phyloP scores from a whole-genome alignment of 1,140 invertebrate species.

The Brachionus koreanus region DNA sequence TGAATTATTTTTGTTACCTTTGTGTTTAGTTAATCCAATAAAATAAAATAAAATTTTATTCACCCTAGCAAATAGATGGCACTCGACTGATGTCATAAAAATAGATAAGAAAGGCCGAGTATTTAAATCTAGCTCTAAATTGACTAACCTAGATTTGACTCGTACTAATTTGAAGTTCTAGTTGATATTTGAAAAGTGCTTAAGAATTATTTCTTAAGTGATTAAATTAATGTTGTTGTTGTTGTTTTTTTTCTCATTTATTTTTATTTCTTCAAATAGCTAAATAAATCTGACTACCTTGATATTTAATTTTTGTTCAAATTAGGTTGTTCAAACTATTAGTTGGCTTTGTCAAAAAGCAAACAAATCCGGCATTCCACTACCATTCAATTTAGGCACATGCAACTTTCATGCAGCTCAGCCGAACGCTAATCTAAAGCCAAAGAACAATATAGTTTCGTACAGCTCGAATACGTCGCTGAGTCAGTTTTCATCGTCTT shows the following conservation, averaged over 20 bases:
- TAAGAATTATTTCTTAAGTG: neutral
- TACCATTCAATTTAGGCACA: neutral
- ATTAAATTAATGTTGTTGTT: neutral
- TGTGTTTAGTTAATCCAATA: neutral
- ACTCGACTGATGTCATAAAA: constrained; percentile 3
- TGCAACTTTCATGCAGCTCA: neutral
- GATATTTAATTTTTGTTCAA: neutral
- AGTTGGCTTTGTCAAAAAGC: constrained; percentile 14
- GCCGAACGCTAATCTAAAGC: neutral
- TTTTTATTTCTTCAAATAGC: neutral
- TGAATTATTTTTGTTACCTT: neutral
- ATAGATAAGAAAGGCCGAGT: neutral
- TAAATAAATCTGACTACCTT: neutral
- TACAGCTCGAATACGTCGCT: constrained; percentile 17
- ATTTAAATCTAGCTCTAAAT: neutral
- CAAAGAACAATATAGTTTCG: neutral
- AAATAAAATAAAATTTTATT: neutral
- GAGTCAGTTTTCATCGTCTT: constrained; percentile 13
- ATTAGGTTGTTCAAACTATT: constrained; percentile 27
- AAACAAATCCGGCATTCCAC: constrained; percentile 17
- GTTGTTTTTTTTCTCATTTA: no score
- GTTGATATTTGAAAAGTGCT: constrained; percentile 19
- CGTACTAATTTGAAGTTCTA: neutral
- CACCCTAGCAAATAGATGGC: neutral
- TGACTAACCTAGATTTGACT: constrained; percentile 16